Conservation (phyloP, 2,797 vertebrate genomes). For the Sebastes itinus region DNA sequence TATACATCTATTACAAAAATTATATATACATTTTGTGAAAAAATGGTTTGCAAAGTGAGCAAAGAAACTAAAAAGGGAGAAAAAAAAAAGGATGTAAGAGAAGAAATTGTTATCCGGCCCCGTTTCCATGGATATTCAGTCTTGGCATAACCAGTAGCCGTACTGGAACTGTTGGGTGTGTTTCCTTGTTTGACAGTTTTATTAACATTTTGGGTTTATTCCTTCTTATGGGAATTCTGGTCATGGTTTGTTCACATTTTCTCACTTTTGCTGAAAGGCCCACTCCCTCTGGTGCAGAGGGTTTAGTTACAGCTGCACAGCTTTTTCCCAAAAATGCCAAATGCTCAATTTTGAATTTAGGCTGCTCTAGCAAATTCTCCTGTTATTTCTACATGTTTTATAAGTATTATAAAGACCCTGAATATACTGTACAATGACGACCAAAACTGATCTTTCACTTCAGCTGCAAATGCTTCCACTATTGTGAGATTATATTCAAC, state of each 20-base stretch:
- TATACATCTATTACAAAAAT: background rate
- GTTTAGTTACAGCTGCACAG: background rate
- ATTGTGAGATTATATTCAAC: background rate
- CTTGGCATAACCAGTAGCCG: slow-evolving; percentile 21
- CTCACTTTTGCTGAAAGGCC: background rate
- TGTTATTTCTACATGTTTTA: background rate
- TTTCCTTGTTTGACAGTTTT: slow-evolving; percentile 28
- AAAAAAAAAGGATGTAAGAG: background rate
- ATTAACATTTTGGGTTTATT: slow-evolving; percentile 27
- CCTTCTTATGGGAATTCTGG: slow-evolving; percentile 18
- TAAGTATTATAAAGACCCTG: background rate
- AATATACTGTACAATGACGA: background rate
- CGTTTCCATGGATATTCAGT: slow-evolving; percentile 29
- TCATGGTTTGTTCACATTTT: slow-evolving; percentile 21
- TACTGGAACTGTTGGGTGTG: slow-evolving; percentile 23
- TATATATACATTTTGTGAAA: background rate
- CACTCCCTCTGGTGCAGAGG: background rate
- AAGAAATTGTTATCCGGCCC: background rate
- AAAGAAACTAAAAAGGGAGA: background rate
- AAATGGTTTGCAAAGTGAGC: background rate
- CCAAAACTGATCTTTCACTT: background rate
- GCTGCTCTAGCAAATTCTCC: background rate
- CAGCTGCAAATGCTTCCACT: background rate
- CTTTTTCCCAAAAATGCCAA: background rate
- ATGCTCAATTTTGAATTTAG: background rate